A percentile compares a stretch with the other conserved stretches of the same genome.
phyloP scores from a whole-genome alignment of 2,797 vertebrate genomes.

The Bothrops alternatus region DNA sequence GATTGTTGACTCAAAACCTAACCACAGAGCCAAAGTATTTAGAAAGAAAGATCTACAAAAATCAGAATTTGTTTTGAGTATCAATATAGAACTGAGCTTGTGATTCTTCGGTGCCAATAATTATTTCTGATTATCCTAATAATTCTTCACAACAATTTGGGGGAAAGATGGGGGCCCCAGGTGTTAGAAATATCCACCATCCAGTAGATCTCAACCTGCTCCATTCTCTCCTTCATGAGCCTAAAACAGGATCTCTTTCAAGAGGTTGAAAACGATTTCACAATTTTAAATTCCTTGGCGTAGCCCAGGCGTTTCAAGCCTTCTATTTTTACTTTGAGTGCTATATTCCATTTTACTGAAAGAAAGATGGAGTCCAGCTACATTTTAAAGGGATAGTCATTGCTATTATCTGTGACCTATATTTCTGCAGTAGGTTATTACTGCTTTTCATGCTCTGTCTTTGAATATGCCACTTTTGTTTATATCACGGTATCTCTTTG shows the following conservation, averaged over 20 bases:
- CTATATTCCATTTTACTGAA: background rate
- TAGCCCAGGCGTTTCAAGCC: background rate
- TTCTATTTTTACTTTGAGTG: background rate
- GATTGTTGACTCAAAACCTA: background rate
- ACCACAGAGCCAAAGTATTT: background rate
- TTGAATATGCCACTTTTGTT: accelerated
- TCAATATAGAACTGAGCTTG: background rate
- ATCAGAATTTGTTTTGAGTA: background rate
- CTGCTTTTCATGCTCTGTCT: background rate
- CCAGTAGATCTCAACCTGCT: background rate
- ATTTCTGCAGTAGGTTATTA: background rate
- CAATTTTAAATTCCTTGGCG: background rate
- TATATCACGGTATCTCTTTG: background rate
- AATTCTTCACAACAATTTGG: background rate
- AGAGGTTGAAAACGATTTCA: background rate
- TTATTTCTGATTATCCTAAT: background rate
- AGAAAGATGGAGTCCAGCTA: background rate
- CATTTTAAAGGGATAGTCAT: background rate
- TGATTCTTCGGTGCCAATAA: background rate
- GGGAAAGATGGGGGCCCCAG: background rate
- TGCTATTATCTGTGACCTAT: background rate
- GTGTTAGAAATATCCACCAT: background rate
- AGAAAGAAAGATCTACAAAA: background rate
- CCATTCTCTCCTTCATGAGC: background rate
- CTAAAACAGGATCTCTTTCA: background rate